Evolutionary conservation across 2,113 vertebrate genomes (phyloP).

Genomic region (Coreoperca whiteheadi): DNA sequence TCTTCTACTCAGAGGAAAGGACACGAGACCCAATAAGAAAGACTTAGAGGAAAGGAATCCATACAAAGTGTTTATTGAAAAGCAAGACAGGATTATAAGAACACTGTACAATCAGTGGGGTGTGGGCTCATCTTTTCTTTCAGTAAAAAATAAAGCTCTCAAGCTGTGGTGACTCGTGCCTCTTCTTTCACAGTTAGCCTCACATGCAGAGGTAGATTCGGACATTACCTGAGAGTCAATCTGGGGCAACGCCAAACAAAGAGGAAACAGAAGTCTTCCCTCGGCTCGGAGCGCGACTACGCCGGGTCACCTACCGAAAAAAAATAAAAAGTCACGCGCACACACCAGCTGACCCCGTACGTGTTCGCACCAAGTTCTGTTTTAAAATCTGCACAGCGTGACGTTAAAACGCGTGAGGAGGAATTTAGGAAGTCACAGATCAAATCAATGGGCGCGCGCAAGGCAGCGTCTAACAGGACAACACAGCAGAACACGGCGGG

Average conservation of each 20-base stretch:
- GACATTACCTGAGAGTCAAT: constrained; percentile 94
- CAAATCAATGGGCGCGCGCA: background rate
- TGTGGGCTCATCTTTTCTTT: constrained; percentile 73
- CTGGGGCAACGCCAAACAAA: constrained; percentile 78
- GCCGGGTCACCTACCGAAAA: background rate
- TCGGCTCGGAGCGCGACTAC: background rate
- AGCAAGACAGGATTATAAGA: constrained; percentile 90
- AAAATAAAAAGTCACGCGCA: background rate
- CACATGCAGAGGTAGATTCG: constrained; percentile 96
- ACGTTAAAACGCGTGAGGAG: background rate
- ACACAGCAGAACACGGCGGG: background rate
- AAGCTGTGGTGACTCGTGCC: constrained; percentile 88
- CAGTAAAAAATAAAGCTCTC: constrained; percentile 85
- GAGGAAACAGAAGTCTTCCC: background rate
- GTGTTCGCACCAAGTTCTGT: background rate
- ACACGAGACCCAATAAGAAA: background rate
- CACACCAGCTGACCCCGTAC: background rate
- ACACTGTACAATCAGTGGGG: constrained; percentile 86
- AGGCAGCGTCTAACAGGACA: background rate
- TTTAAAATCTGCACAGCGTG: background rate
- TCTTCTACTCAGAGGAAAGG: background rate
- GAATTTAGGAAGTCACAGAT: background rate
- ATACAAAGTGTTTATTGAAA: constrained; percentile 97
- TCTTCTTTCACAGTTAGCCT: constrained; percentile 92
- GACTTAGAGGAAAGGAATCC: constrained; percentile 61